A percentile compares a stretch with the other conserved stretches of the same genome.
Conservation (phyloP, 1,140 invertebrate genomes). For the Vanessa tameamea region DNA sequence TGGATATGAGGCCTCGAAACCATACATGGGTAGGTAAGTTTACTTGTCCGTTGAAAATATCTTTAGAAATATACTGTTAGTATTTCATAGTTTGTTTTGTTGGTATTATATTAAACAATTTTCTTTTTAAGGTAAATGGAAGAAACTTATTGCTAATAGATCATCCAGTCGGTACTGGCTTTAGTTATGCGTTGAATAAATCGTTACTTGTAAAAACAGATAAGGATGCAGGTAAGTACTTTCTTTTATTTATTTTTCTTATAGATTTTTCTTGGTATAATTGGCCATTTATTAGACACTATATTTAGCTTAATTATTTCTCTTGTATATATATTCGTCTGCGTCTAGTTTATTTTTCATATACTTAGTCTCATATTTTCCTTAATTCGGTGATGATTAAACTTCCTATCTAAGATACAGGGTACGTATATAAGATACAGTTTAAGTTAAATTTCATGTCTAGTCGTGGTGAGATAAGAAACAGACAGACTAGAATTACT, state of each 20-base stretch:
- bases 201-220: conserved; percentile 80
- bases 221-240: conserved; percentile 82
- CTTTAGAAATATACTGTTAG: background rate
- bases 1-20: conserved; percentile 66
- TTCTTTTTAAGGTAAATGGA: conserved; percentile 81
- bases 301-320: too few relatives aligned
- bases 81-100: too few relatives aligned
- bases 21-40: conserved; percentile 70
- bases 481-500: too few relatives aligned
- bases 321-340: too few relatives aligned
- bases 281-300: too few relatives aligned
- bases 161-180: conserved; percentile 86
- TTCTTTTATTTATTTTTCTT: background rate
- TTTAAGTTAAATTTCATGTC: too few relatives aligned
- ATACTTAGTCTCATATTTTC: too few relatives aligned
- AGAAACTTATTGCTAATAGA: conserved; percentile 86
- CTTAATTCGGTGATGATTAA: too few relatives aligned
- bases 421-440: too few relatives aligned
- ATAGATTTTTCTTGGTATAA: background rate
- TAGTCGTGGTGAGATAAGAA: too few relatives aligned
- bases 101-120: background rate
- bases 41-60: conserved; percentile 5
- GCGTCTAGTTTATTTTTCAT: too few relatives aligned
- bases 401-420: too few relatives aligned
- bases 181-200: conserved; percentile 84